Base-by-base conservation (phyloP, 2,888 invertebrate genomes). In the Scrobipalpa costella region DNA sequence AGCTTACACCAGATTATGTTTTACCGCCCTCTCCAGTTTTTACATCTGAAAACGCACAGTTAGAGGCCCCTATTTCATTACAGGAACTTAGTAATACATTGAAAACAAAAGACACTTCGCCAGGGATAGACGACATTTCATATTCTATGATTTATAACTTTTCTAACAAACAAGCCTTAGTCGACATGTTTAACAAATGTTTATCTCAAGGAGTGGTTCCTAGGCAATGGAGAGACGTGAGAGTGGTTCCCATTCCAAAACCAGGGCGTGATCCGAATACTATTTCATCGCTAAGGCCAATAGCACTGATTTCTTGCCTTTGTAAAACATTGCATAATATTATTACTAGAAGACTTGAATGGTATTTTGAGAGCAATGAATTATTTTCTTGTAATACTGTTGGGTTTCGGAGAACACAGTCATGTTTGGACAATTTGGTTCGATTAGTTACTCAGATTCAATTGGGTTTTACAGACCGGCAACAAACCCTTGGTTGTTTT, bases 111-210 rank as follows among this genome's bases (percentile, higher is more conserved):
- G 68, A 68, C 17, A 63, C 65, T 1, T 62, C 63, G 0, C 69
- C 69, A 2, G 67, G 68, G 1, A 9, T 17, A 11, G 70, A 68
- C 60, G 36, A 59, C 19, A 65, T 68, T 5, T 52, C 69, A 0
- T 67, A 66, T 50, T 70, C 67, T 2, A 67, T 68, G 67, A 63
- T 70, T 38, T 50, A 47, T 33, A n/a, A 64, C n/a, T 9, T 68
- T 11, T 65, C 68, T 17, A 15, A 27, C 3, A 70, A 67, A 61
- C 0, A 36, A 15, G 33, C 59, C 17, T 33, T 68, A 9, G 33
- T 67, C 8, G 7, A 62, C 11, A 7, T 68, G 8, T 68, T 52
- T 34, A 68, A 68, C 38, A 1, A 3, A n/a, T 52, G 64, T n/a
- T 60, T 58, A 40, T n/a, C 6, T 34, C 8, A n/a, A 19, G 62